Percentiles rank a stretch among this genome's conserved stretches.
phyloP scores from a whole-genome alignment of 1,140 invertebrate genomes.

The Venustaconcha ellipsiformis region DNA sequence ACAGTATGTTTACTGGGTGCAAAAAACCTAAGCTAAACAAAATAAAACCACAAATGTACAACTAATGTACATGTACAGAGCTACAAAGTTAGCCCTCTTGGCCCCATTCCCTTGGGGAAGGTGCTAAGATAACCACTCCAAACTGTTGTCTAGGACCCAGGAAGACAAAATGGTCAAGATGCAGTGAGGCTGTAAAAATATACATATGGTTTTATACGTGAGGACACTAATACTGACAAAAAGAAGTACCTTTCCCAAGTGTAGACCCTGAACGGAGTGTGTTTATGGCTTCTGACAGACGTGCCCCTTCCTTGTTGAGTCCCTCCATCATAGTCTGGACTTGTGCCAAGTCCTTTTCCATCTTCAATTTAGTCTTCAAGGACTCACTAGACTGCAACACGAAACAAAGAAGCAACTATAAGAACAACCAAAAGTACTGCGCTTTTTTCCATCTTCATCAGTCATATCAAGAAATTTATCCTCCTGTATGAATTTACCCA shows the following conservation, averaged over 20 bases:
- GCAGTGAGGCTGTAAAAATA: neutral
- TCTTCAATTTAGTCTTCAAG: conserved; percentile 63
- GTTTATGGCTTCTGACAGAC: conserved; percentile 83
- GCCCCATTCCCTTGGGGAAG: no score
- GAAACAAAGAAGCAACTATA: neutral
- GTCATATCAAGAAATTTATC: neutral
- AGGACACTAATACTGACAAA: conserved; percentile 13
- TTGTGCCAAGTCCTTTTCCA: conserved; percentile 84
- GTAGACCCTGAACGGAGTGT: conserved; percentile 78
- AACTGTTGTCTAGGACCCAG: no score
- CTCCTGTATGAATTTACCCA: no score
- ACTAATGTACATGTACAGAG: neutral
- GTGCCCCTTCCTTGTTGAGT: conserved; percentile 84
- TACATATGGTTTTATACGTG: neutral
- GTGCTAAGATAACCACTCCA: neutral
- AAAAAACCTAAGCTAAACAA: neutral
- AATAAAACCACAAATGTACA: neutral
- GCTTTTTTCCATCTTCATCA: neutral
- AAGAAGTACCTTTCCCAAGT: conserved; percentile 56
- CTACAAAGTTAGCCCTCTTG: neutral
- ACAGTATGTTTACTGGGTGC: neutral
- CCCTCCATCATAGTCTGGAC: conserved; percentile 88
- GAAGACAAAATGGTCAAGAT: no score
- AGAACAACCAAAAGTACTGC: neutral
- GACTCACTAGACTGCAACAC: conserved; percentile 62